Conservation (phyloP, 2,113 vertebrate species). For the Lophius piscatorius region DNA sequence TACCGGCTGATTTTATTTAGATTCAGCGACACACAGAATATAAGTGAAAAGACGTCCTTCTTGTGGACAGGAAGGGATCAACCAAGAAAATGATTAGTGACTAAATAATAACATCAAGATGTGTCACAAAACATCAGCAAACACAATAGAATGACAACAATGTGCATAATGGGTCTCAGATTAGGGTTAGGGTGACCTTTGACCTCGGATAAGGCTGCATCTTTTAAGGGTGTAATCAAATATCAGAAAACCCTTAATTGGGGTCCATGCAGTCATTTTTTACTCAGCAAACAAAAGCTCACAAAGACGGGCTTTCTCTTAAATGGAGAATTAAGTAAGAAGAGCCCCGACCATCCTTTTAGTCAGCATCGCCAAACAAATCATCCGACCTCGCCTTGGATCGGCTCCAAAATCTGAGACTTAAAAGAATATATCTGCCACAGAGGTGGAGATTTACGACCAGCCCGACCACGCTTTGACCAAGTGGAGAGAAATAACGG, state of each 20-base stretch:
- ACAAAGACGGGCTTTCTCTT: conserved; percentile 34
- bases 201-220: neutral
- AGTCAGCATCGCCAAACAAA: conserved; percentile 56
- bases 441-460: conserved; percentile 34
- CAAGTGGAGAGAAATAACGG: conserved; percentile 47
- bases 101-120: too few relatives aligned
- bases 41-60: too few relatives aligned
- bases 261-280: conserved; percentile 3
- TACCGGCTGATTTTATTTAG: too few relatives aligned
- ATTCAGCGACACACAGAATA: too few relatives aligned
- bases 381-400: conserved; percentile 48
- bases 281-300: conserved; percentile 4
- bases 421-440: conserved; percentile 63
- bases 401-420: conserved; percentile 41
- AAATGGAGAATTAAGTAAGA: conserved; percentile 47
- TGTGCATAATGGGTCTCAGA: too few relatives aligned
- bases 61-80: too few relatives aligned
- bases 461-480: conserved; percentile 40
- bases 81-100: too few relatives aligned
- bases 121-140: too few relatives aligned
- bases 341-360: conserved; percentile 42
- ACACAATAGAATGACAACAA: too few relatives aligned
- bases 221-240: neutral
- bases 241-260: neutral
- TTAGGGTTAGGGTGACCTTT: too few relatives aligned